These are phyloP conservation scores for Drosophila kohkoa DNA, from an alignment of 1,140 invertebrate genomes.

Conservation along the genomic window DNA sequence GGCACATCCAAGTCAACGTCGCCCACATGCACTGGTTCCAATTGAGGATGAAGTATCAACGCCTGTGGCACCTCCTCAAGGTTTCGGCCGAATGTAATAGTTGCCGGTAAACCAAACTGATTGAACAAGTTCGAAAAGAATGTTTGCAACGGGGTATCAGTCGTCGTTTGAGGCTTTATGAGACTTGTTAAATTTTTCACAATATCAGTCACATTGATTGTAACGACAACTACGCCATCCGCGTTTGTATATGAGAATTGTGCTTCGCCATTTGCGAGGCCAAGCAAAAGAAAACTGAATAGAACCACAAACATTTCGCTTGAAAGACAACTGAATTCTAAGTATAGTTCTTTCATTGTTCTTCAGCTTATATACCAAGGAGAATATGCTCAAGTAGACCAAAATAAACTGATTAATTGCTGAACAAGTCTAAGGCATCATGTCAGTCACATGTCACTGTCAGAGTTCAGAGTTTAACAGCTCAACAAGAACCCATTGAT, in stretches of 20 bases:
- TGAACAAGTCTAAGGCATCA: neutral
- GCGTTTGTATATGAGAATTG: no score
- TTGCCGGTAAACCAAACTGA: neutral
- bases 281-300: neutral
- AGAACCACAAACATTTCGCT: constrained; percentile 4
- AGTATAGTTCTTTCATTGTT: constrained; percentile 2
- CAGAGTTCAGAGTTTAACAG: constrained; percentile 4
- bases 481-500: neutral
- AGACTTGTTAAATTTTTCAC: neutral
- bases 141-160: neutral
- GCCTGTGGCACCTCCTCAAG: neutral
- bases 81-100: neutral
- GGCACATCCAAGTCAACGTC: neutral
- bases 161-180: neutral
- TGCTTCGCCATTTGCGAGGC: neutral
- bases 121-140: neutral
- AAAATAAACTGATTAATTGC: constrained; percentile 3
- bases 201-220: no score
- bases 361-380: neutral
- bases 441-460: constrained; percentile 21
- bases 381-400: neutral
- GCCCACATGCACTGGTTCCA: neutral
- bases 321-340: neutral
- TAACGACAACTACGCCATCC: no score
- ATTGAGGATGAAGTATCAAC: neutral